Conservation (phyloP, 2,113 vertebrate genomes). For the Ptychochromis oligacanthus region DNA sequence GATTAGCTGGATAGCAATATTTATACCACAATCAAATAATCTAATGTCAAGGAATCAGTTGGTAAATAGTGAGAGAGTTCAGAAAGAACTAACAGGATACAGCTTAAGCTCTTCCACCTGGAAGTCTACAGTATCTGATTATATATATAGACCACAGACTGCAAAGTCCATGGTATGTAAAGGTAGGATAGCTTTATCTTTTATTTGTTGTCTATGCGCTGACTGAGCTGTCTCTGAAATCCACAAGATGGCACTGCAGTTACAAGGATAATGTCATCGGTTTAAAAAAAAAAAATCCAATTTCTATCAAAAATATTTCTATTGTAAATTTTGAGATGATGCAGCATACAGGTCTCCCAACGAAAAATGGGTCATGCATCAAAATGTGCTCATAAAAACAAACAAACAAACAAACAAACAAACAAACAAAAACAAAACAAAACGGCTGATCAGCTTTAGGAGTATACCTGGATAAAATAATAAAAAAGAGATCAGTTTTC, state of each 20-base stretch:
- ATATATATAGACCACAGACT: background rate
- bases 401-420: too few species aligned
- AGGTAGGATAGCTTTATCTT: background rate
- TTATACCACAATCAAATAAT: background rate
- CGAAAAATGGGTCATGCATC: accelerated
- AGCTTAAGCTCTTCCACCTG: background rate
- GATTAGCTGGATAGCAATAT: background rate
- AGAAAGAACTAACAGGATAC: background rate
- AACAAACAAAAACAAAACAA: too few species aligned
- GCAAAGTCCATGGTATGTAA: too few species aligned
- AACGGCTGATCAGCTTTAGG: background rate
- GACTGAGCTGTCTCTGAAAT: background rate
- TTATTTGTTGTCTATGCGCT: too few species aligned
- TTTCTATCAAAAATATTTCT: too few species aligned
- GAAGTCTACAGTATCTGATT: background rate
- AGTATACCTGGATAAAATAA: background rate
- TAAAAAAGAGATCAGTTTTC: background rate
- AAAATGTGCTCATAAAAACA: background rate
- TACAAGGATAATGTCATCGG: background rate
- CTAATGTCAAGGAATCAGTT: accelerated
- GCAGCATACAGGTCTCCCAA: background rate
- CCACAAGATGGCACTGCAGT: constrained; percentile 47
- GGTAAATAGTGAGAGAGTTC: background rate
- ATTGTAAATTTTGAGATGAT: background rate
- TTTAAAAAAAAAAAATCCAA: too few species aligned